Conservation (phyloP, 92 coral and sea anemone genomes). For the Actinernus sp. region DNA sequence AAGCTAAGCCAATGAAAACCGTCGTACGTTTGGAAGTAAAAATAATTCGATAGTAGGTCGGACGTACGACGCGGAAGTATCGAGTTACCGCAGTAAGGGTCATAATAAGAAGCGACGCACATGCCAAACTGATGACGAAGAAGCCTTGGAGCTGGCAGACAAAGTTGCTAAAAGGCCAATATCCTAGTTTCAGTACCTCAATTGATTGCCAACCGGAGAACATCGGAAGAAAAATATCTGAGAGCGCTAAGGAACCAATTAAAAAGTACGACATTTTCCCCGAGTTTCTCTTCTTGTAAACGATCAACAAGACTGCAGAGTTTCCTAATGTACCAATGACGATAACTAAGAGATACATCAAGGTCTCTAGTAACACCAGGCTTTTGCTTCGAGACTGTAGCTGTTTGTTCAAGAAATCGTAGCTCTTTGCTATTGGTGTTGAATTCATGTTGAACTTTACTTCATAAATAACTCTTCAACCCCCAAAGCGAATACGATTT, state of each 20-base stretch:
- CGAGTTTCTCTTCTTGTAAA: constrained; percentile 47
- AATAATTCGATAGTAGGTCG: constrained; percentile 29
- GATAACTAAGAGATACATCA: constrained; percentile 2
- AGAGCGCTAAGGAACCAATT: constrained; percentile 63
- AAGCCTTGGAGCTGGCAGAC: constrained; percentile 78
- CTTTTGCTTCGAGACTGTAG: neutral
- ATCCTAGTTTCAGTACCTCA: constrained; percentile 36
- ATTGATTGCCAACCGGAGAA: constrained; percentile 62
- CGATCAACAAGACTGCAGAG: constrained; percentile 60
- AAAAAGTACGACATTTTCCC: constrained; percentile 60
- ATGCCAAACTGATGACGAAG: constrained; percentile 60
- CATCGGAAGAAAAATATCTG: constrained; percentile 62
- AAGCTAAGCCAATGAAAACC: constrained; percentile 30
- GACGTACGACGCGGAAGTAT: constrained; percentile 66
- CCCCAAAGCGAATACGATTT: no score
- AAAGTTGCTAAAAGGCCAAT: constrained; percentile 53
- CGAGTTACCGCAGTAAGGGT: constrained; percentile 74
- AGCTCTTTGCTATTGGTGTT: no score
- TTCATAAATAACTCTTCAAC: no score
- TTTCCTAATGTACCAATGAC: constrained; percentile 47
- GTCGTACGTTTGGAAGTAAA: constrained; percentile 53
- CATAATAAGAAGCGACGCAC: constrained; percentile 63
- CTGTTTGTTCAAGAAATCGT: no score
- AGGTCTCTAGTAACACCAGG: constrained; percentile 3
- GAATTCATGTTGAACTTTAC: no score